phyloP scores from a whole-genome alignment of 2,888 invertebrate species.

The Meta bourneti region DNA sequence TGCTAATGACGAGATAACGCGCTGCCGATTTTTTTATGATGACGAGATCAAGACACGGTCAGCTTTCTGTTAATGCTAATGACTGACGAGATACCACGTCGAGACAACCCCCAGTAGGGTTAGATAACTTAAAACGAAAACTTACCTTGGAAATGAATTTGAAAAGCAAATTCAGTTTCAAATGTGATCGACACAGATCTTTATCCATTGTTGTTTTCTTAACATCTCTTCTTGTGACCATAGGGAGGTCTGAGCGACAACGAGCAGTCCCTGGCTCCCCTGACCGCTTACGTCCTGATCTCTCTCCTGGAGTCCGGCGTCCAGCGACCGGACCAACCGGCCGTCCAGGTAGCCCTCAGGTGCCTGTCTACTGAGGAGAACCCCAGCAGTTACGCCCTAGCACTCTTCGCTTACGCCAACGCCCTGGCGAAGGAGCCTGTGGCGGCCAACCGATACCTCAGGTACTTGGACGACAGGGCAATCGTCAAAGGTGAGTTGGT shows the following conservation, averaged over 20 bases:
- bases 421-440: conserved; percentile 82
- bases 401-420: conserved; percentile 83
- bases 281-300: conserved; percentile 87
- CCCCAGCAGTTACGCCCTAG: conserved; percentile 82
- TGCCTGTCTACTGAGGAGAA: conserved; percentile 83
- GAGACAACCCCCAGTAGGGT: no score
- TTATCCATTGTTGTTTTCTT: no score
- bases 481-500: conserved; percentile 32
- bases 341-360: conserved; percentile 84
- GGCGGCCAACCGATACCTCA: conserved; percentile 79
- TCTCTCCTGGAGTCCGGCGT: conserved; percentile 85
- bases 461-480: conserved; percentile 47
- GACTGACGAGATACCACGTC: no score
- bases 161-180: no score
- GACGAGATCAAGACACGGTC: no score
- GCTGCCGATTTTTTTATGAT: no score
- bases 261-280: conserved; percentile 83
- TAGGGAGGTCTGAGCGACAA: conserved; percentile 75
- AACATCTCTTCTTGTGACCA: no score
- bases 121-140: no score
- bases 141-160: no score
- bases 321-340: conserved; percentile 81
- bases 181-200: no score
- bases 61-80: no score
- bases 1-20: no score